Evolutionary conservation across 2,797 vertebrate species (phyloP).

Genomic region (Apogon talboti): DNA sequence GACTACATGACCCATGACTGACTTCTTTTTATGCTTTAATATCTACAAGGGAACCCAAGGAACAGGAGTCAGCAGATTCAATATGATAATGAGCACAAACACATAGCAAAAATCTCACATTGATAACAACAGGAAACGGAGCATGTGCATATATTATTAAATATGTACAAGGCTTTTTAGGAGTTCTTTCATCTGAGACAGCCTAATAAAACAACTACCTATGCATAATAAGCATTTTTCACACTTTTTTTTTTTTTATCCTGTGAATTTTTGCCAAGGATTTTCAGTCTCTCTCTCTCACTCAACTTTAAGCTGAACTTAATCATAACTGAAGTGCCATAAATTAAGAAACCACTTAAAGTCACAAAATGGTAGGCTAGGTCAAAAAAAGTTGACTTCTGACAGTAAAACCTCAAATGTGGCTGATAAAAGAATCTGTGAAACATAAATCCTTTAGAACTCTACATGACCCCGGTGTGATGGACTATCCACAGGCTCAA

Average conservation of each 20-base stretch:
- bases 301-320: constrained; percentile 39
- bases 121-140: neutral
- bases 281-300: constrained; percentile 10
- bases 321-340: constrained; percentile 56
- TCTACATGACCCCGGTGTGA: constrained; percentile 55
- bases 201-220: constrained; percentile 11
- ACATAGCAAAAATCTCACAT: neutral
- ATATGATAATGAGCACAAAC: constrained; percentile 4
- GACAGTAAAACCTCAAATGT: constrained; percentile 50
- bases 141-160: constrained; percentile 2
- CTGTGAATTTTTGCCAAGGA: constrained; percentile 23
- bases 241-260: constrained; percentile 25
- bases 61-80: constrained; percentile 11
- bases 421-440: constrained; percentile 48
- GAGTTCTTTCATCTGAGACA: constrained; percentile 11
- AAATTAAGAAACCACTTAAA: constrained; percentile 65
- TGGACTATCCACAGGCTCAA: constrained; percentile 54
- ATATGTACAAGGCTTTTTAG: constrained; percentile 8
- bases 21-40: constrained; percentile 28
- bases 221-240: constrained; percentile 21
- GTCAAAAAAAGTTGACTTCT: constrained; percentile 50
- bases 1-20: constrained; percentile 39
- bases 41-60: constrained; percentile 26
- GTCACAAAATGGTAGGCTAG: constrained; percentile 61
- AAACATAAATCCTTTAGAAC: constrained; percentile 54